These are phyloP conservation scores for Sinhomidia bicolor DNA, from an alignment of 2,888 invertebrate genomes.

Conservation along the genomic window DNA sequence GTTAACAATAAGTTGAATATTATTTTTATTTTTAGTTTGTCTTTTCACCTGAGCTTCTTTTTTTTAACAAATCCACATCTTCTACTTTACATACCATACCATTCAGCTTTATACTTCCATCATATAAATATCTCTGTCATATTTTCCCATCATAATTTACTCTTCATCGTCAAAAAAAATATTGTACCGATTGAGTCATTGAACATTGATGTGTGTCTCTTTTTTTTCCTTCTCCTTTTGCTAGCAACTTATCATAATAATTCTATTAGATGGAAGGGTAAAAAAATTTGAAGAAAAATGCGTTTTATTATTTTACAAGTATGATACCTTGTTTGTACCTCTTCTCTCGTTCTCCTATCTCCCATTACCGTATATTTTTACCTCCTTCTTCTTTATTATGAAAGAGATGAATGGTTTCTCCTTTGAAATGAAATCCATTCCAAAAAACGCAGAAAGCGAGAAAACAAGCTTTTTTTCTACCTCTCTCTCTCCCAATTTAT, in stretches of 20 bases:
- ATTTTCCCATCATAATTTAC: not conserved
- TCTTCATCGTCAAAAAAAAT: not conserved
- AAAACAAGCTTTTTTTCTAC: constrained; percentile 21
- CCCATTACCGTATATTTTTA: too few species aligned
- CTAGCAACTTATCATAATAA: not conserved
- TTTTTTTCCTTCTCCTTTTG: too few species aligned
- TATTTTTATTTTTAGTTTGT: too few species aligned
- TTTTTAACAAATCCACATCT: too few species aligned
- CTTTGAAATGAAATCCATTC: not conserved
- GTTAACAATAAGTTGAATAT: too few species aligned
- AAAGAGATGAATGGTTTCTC: not conserved
- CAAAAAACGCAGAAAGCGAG: not conserved
- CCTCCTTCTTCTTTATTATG: not conserved
- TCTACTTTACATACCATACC: too few species aligned
- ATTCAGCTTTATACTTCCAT: too few species aligned
- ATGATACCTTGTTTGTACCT: not conserved
- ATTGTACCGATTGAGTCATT: constrained; percentile 8
- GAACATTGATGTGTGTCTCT: not conserved
- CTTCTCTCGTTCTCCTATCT: too few species aligned
- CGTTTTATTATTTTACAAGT: not conserved
- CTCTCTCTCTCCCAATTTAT: not conserved
- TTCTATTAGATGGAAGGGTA: not conserved
- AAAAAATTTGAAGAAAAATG: not conserved
- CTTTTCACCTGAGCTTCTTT: too few species aligned
- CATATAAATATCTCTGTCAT: not conserved